Conservation (phyloP, 2,888 invertebrate species). For the Amiota communis region DNA sequence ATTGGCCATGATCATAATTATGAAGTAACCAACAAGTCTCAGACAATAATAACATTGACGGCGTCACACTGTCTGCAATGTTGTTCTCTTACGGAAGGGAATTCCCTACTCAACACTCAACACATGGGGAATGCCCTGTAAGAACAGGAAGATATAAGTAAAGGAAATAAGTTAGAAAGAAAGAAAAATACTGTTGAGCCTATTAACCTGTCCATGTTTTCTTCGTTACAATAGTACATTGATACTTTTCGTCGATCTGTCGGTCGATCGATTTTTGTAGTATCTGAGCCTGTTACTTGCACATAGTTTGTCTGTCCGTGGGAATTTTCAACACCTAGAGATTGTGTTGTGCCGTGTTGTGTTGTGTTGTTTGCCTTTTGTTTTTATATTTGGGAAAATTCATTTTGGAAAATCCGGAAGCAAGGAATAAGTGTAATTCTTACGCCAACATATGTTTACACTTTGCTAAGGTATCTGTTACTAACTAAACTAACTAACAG, state of each 20-base stretch:
- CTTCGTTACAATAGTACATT: background rate
- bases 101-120: conserved; percentile 48
- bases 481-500: background rate
- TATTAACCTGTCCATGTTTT: background rate
- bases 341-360: background rate
- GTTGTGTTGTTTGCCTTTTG: background rate
- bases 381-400: conserved; percentile 54
- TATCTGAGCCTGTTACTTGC: conserved; percentile 11
- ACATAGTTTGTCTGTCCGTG: conserved; percentile 49
- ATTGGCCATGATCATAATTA: conserved; percentile 29
- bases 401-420: conserved; percentile 60
- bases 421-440: conserved; percentile 40
- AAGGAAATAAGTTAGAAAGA: background rate
- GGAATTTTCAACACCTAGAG: conserved; percentile 56
- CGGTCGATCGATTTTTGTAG: background rate
- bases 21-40: too few species aligned
- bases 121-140: conserved; percentile 53
- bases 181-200: background rate
- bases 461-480: background rate
- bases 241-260: background rate
- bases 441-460: conserved; percentile 61
- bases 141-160: background rate
- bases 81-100: conserved; percentile 47
- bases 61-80: conserved; percentile 57
- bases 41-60: conserved; percentile 31